Evolutionary conservation across 2,888 invertebrate genomes (phyloP).

Genomic region (Caenorhabditis sulstoni): DNA sequence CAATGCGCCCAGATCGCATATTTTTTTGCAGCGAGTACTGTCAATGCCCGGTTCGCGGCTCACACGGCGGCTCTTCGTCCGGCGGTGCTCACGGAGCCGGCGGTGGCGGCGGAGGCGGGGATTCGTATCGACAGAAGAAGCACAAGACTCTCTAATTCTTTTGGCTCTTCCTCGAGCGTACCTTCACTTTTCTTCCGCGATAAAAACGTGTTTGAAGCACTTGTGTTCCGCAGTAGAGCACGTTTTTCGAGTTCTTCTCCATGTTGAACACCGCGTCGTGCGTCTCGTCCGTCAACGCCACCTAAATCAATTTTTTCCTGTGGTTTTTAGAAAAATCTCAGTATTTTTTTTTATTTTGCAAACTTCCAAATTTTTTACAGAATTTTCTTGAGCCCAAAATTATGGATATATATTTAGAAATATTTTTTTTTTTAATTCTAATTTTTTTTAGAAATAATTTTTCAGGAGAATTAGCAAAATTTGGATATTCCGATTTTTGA

Average conservation of each 20-base stretch:
- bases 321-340: too few species aligned
- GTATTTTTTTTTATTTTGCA: too few species aligned
- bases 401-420: too few species aligned
- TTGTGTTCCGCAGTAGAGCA: constrained; percentile 91
- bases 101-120: constrained; percentile 13
- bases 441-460: too few species aligned
- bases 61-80: constrained; percentile 39
- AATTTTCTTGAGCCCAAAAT: too few species aligned
- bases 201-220: constrained; percentile 89
- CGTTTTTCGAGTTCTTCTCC: constrained; percentile 88
- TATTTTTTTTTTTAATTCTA: too few species aligned
- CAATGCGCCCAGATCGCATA: too few species aligned
- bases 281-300: constrained; percentile 66
- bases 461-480: too few species aligned
- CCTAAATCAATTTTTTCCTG: constrained; percentile 10
- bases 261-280: constrained; percentile 82
- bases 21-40: constrained; percentile 52
- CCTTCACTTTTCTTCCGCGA: constrained; percentile 78
- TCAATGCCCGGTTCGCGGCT: constrained; percentile 46
- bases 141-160: not conserved
- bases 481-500: too few species aligned
- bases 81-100: constrained; percentile 26
- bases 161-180: constrained; percentile 29
- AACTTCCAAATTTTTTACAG: too few species aligned
- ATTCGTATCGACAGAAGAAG: constrained; percentile 47